Evolutionary conservation across 2,888 invertebrate genomes (phyloP), one percentile per base, ranked within the genome.

Genomic region (Deilephila porcellus): DNA sequence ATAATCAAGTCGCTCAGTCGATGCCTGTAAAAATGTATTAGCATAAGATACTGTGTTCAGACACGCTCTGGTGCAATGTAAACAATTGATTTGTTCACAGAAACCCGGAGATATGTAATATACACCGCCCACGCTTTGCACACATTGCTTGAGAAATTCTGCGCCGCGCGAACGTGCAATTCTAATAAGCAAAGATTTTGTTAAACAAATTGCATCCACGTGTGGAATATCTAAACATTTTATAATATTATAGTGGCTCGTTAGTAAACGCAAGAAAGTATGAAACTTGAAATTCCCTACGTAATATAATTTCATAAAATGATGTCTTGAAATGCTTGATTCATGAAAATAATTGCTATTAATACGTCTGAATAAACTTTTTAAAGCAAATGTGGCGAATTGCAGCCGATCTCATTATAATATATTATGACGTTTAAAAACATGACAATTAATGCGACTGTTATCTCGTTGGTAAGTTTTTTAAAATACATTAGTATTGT

Each of bases 31-130:
- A 67, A 67, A 67, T 45, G 20, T 64, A 67, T 45, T 37, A 52
- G 67, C 67, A 25, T 45, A 20, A 52, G 45, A 67, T 29, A 67
- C 67, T 5, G 25, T 67, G 20, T 52, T 52, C 67, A 17, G 14
- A 20, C 25, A 25, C 67, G 67, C 45, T 56, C 56, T 67, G 25
- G 45, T 67, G 67, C 45, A 67, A 67, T 67, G 67, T 67, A 67
- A 67, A 67, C 67, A 67, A 67, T 67, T 67, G 45, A 67, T 52
- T 67, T 45, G 64, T 37, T 67, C 25, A 67, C 67, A 67, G 25
- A 67, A 67, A 25, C 25, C 25, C 17, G 20, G 52, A 52, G 25
- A 67, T 45, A 52, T 29, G 67, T 67, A 17, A 25, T 17, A 45
- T 63, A 63, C 20, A 20, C 52, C 45, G 52, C 67, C 67, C 52